Base-by-base conservation (phyloP, 2,888 invertebrate species). In the Elegia similella region DNA sequence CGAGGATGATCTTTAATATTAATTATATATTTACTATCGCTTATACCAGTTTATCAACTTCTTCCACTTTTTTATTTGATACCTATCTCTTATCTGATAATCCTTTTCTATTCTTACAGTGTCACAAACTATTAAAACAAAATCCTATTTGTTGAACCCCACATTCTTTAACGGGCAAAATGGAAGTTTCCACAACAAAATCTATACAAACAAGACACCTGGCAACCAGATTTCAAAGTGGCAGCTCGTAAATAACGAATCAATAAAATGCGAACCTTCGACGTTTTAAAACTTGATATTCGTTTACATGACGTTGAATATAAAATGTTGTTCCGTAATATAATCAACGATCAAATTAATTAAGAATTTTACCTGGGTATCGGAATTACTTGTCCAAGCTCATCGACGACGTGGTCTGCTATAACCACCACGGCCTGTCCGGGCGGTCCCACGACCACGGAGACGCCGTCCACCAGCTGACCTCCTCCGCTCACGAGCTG, bases 331-430 rank as follows among this genome's bases (percentile, higher is more conserved):
- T 17, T 54, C 17, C n/a, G n/a, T 16, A 46, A 32, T 13, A 38
- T 38, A 5, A 29, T 23, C 10, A 38, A 48, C 16, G 23, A 55
- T 29, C 15, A 7, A 42, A 42, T 17, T 30, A n/a, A 56, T 52
- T 52, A 29, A 32, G 12, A 3, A 16, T 64, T 70, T 86, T 86
- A 94, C 94, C 94, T 94, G 84, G 93, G 92, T 74, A 94, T 94
- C 42, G 94, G 93, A 76, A 94, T 93, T 72, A 94, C 93, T 66
- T 93, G 93, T 34, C 93, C 93, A 43, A 94, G 93, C 79, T 95
- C 95, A 63, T 95, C 95, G 57, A 95, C 94, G 44, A 95, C 94
- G 68, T 95, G 92, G 78, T 95, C 95, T 2, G 95, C 94, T 43
- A 95, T 92, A 64, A 95, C 95, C 63, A 95, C 89, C 52, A 95